phyloP scores from a whole-genome alignment of 2,113 vertebrate genomes.

The Sphaerodactylus townsendi region DNA sequence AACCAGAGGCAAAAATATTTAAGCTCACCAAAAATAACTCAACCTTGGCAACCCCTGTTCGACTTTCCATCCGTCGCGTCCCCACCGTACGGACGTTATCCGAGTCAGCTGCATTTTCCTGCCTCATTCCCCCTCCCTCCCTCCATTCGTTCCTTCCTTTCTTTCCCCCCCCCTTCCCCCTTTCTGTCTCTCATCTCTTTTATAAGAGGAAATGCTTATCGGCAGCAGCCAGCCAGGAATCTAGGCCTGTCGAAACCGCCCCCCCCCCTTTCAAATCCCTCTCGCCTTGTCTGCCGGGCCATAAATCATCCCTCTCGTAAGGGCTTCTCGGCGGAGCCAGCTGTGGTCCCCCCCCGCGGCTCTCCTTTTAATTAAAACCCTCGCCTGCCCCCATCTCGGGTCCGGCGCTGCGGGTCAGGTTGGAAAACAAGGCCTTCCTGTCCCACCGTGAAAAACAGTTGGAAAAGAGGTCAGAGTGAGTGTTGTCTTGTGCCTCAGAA shows the following conservation, averaged over 20 bases:
- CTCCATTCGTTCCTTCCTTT: background rate
- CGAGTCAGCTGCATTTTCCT: background rate
- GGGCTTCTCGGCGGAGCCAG: background rate
- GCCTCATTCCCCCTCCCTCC: background rate
- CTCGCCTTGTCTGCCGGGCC: background rate
- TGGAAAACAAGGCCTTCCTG: background rate
- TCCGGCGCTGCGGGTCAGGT: background rate
- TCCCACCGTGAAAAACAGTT: background rate
- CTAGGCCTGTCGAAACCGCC: background rate
- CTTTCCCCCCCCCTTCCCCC: background rate
- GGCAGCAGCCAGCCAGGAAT: background rate
- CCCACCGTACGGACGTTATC: background rate
- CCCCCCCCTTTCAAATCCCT: background rate
- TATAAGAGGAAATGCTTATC: background rate
- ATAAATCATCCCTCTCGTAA: conserved; percentile 22
- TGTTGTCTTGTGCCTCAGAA: background rate
- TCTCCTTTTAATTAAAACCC: conserved; percentile 17
- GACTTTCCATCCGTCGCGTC: no score
- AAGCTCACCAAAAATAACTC: background rate
- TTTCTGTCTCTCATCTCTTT: background rate
- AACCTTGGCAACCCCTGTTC: background rate
- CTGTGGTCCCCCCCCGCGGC: background rate
- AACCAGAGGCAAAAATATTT: no score
- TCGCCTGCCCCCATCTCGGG: background rate
- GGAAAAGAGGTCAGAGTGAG: background rate